Percentiles rank a stretch among this genome's conserved stretches.
These are phyloP conservation scores for Tenrec ecaudatus DNA, from an alignment of 2,113 vertebrate genomes.

Conservation along the genomic window DNA sequence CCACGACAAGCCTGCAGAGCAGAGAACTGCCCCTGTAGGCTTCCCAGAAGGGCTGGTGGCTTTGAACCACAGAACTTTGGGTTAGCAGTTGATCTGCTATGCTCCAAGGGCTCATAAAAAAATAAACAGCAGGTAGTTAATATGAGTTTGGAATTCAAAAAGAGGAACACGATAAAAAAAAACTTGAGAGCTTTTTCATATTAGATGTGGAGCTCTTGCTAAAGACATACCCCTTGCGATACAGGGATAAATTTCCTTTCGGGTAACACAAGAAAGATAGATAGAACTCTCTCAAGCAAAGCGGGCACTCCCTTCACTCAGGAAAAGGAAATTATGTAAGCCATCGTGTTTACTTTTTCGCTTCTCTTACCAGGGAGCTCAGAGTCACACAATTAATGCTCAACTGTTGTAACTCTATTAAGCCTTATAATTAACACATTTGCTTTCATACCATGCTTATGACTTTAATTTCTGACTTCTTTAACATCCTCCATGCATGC, in stretches of 20 bases:
- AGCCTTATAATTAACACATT: background rate
- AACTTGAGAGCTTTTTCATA: conserved; percentile 1
- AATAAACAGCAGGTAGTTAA: background rate
- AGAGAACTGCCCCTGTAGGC: background rate
- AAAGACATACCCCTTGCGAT: conserved; percentile 8
- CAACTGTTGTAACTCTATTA: background rate
- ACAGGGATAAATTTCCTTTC: background rate
- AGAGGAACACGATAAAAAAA: background rate
- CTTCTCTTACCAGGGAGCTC: background rate
- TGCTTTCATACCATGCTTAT: conserved; percentile 4
- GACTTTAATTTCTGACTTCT: conserved; percentile 9
- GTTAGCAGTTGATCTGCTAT: background rate
- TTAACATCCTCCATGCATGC: background rate
- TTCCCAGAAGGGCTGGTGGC: background rate
- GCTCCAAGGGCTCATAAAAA: no score
- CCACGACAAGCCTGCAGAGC: background rate
- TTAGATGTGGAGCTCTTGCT: conserved; percentile 19
- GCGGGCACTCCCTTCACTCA: background rate
- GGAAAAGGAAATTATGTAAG: background rate
- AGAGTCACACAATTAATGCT: background rate
- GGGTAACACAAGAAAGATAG: background rate
- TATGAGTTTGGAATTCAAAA: background rate
- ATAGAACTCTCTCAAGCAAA: background rate
- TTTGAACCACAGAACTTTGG: background rate
- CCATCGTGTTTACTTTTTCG: conserved; percentile 3